Evolutionary conservation across 2,797 vertebrate genomes (phyloP), one percentile per base, ranked within the genome.

Genomic region (Cirrhinus mrigala): DNA sequence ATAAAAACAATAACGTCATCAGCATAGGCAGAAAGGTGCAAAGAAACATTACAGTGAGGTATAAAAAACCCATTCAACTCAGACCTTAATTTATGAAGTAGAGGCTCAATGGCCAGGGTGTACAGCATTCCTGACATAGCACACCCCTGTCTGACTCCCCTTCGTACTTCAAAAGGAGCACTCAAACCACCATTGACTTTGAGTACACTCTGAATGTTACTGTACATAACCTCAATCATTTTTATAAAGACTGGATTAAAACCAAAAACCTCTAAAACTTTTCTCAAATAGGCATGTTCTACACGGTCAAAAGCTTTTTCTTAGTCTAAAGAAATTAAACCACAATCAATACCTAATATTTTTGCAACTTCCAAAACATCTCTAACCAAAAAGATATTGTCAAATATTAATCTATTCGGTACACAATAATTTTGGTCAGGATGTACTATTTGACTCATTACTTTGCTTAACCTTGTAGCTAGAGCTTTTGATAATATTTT

Each of bases 351-450:
- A 64, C 14, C 62, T 6, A 12, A 64, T 29, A 64, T 3, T 2
- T 14, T 66, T 66, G 52, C 18, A 16, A 54, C 52, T 18, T 78
- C 76, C 16, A 78, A 33, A 20, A 78, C n/a, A n/a, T 62, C 52
- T 24, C 33, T 4, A 15, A 64, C 52, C 52, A 56, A 56, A 18
- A 6, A 56, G 6, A 56, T 56, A 56, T 56, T 56, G 18, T 56
- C 52, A 6, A 20, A 16, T n/a, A 79, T 27, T 24, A 33, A 46
- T 24, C 77, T 79, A n/a, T n/a, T 60, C 4, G 77, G 54, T 18
- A 79, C n/a, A 64, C 37, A 79, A 48, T 64, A 79, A 46, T 37
- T 44, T n/a, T 79, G 77, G 15, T 79, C 77, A 2, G 33, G 3
- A 27, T 79, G 77, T 12, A 81, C 69, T 46, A 81, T 16, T 50